These are phyloP conservation scores for Bergia sp. DNA, from an alignment of 92 coral and sea anemone genomes.

Conservation along the genomic window DNA sequence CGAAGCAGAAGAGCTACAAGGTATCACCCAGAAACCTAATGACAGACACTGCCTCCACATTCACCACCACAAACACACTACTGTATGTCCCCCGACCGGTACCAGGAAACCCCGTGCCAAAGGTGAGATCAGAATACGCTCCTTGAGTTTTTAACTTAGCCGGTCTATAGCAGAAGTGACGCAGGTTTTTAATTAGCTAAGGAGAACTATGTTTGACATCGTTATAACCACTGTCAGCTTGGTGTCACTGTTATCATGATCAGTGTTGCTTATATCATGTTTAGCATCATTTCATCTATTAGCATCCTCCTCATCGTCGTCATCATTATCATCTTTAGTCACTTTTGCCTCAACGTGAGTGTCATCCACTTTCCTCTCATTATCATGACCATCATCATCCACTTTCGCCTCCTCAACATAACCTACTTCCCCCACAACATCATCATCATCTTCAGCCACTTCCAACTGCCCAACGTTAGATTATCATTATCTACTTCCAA, in stretches of 20 bases:
- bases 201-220: neutral
- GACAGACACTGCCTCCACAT: conserved; percentile 54
- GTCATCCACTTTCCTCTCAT: neutral
- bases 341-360: no score
- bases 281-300: neutral
- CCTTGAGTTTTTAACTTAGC: neutral
- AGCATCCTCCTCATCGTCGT: neutral
- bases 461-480: no score
- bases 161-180: neutral
- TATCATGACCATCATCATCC: neutral
- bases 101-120: conserved; percentile 64
- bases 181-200: neutral
- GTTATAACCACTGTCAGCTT: neutral
- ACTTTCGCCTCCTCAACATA: neutral
- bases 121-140: conserved; percentile 40
- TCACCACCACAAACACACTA: conserved; percentile 59
- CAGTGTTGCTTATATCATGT: no score
- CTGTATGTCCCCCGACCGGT: conserved; percentile 67
- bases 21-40: neutral
- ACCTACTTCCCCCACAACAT: neutral
- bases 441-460: neutral
- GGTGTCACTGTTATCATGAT: neutral
- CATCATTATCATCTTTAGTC: no score
- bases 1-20: conserved; percentile 11
- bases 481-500: no score